Evolutionary conservation across 2,113 vertebrate genomes (phyloP), one percentile per base, ranked within the genome.

Genomic region (Myxocyprinus asiaticus): DNA sequence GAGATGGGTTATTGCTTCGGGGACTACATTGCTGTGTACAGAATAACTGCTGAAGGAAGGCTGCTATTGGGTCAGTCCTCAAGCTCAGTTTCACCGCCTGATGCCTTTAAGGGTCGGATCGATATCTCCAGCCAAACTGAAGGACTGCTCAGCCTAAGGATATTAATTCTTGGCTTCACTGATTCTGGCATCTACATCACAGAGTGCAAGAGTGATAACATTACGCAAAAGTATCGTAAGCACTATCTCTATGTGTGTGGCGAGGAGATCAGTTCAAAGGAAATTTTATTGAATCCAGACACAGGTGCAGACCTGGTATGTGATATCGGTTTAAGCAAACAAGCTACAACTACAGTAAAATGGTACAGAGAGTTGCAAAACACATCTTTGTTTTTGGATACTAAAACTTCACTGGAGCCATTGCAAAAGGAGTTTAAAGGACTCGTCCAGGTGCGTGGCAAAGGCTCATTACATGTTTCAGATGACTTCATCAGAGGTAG

Each of bases 1-100:
- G 84, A 89, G 59, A 79, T 91, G 75, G 91, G 91, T 0, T 91
- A 87, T 65, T 94, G 93, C 67, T 92, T 94, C 0, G 90, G 67
- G 62, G 90, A 92, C 82, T 91, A 91, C 47, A 88, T 93, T 4
- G 81, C 85, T 6, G 82, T 88, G 66, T 92, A 88, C 67, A 88
- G 72, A 84, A 77, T 77, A 59, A 12, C 45, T 14, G 76, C 78
- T 0, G 79, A 81, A 7, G 89, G 87, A 72, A 82, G 88, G 64
- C 82, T 85, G 82, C 86, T 94, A 22, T 68, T 93, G 22, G 88
- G 87, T 6, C 91, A 92, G 77, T 92, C 87, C 9, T 92, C 92
- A 6, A 43, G 48, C 0, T 4, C 22, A 47, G 0, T 58, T 10
- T 56, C 58, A 0, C 76, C 71, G 63, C 83, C 88, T 9, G 59